Evolutionary conservation across 2,113 vertebrate genomes (phyloP).

Genomic region (Nibea coibor): DNA sequence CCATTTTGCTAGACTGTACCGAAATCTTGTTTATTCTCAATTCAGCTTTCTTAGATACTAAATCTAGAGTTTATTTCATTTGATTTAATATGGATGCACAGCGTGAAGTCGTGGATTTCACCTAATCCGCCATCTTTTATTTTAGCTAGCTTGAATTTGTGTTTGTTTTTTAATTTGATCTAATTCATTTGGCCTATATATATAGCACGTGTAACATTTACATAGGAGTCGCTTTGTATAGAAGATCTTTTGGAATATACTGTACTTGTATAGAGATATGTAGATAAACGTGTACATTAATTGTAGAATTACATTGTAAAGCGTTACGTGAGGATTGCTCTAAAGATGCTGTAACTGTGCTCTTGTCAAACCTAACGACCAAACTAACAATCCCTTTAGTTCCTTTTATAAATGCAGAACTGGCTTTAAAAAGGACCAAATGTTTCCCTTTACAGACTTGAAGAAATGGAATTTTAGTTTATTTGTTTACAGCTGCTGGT

Average conservation of each 20-base stretch:
- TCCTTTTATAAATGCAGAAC: constrained; percentile 29
- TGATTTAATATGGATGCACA: constrained; percentile 23
- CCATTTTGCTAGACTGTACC: neutral
- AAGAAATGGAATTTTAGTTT: constrained; percentile 47
- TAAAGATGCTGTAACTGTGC: constrained; percentile 73
- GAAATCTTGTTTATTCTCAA: neutral
- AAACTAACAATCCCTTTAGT: constrained; percentile 45
- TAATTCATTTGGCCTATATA: constrained; percentile 27
- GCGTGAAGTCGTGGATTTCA: constrained; percentile 15
- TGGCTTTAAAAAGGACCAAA: constrained; percentile 50
- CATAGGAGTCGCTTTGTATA: constrained; percentile 78
- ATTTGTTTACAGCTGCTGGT: constrained; percentile 67
- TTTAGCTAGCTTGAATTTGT: constrained; percentile 20
- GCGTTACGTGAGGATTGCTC: constrained; percentile 71
- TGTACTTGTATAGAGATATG: constrained; percentile 79
- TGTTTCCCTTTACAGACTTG: constrained; percentile 30
- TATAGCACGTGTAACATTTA: constrained; percentile 36
- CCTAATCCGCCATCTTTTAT: neutral
- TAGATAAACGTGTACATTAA: constrained; percentile 84
- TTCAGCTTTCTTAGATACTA: constrained; percentile 8
- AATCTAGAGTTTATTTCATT: neutral
- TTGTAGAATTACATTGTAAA: constrained; percentile 83
- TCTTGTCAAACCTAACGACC: constrained; percentile 19
- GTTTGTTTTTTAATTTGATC: constrained; percentile 34
- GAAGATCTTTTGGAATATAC: constrained; percentile 78